Evolutionary conservation across 2,888 invertebrate species (phyloP), one percentile per base, ranked within the genome.

Genomic region (Athetis lepigone): DNA sequence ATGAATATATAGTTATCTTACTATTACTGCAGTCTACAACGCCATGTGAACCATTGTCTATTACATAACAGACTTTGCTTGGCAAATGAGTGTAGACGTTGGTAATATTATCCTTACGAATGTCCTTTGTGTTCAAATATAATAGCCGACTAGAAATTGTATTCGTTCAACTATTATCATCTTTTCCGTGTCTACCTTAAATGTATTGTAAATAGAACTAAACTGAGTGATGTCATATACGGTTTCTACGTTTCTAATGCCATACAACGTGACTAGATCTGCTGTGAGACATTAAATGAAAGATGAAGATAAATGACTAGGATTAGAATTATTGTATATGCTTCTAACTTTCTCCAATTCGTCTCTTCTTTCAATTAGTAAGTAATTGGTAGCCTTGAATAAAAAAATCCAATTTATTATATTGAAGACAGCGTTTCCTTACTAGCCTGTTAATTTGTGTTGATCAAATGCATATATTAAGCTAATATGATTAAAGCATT

Each of bases 141-240:
- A 54, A 69, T 64, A 33, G 45, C 42, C 36, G 25, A 49, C 43
- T 64, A 40, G 45, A 68, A 49, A 54, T 52, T 64, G 11, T 75
- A 55, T 76, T 76, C 73, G 55, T 70, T 65, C 47, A 66, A 66
- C 39, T 61, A 27, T 71, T 71, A 52, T 36, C 49, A 43, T 57
- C 57, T 36, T 67, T 49, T 68, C 33, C 46, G 33, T n/a, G 50
- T 36, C 42, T 67, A 50, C 49, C 43, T 47, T 56, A 58, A 71
- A 69, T 59, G 56, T 69, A 47, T 50, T 60, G 60, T 62, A 61
- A 60, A 62, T 61, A 51, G 29, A 62, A 25, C 13, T 52, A 46
- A 47, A 43, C 40, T 67, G 27, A 60, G 37, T 69, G 40, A 69
- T 54, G 42, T 66, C 45, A 64, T 57, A 43, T 33, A 39, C 29